Evolutionary conservation across 2,888 invertebrate genomes (phyloP), one percentile per base, ranked within the genome.

Genomic region (Pyrochroa serraticornis): DNA sequence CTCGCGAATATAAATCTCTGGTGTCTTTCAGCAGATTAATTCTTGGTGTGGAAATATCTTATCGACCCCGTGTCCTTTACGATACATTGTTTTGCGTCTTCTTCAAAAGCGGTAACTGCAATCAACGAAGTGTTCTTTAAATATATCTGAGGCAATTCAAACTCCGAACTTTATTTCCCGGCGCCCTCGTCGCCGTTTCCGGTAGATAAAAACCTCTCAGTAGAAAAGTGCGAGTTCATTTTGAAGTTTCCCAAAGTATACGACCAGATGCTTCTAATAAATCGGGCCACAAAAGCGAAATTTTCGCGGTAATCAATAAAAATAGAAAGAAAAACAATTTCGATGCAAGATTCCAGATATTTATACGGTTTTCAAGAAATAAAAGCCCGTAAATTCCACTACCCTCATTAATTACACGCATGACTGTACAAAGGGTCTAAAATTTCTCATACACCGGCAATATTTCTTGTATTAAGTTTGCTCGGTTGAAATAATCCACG

Each of bases 381-480:
- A 5, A 22, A 22, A 22, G n/a, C n/a, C n/a, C n/a, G n/a, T n/a
- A n/a, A 22, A 3, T 22, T 22, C 5, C 22, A 6, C 2, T 3
- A 12, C 3, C 10, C 8, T 9, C 13, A 32, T 52, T 52, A 44
- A 52, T 52, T 52, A 53, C 48, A 37, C 54, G 43, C 42, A 37
- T 37, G 43, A 36, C 32, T 31, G 38, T 55, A 31, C 33, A 42
- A 55, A 41, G 48, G 10, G 37, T 35, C 35, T 33, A 42, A 41
- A 47, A 41, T 54, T 46, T n/a, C 22, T 3, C 22, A 22, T 2
- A 2, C 22, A 22, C 5, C 22, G 22, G 22, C 22, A 5, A 36
- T 35, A 47, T 47, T 39, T 39, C 30, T 42, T 22, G 39, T 41
- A 33, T 35, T 42, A 35, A 36, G 31, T 43, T 12, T 32, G 43